Base-by-base conservation (phyloP, 2,797 vertebrate species). In the Siniperca scherzeri region DNA sequence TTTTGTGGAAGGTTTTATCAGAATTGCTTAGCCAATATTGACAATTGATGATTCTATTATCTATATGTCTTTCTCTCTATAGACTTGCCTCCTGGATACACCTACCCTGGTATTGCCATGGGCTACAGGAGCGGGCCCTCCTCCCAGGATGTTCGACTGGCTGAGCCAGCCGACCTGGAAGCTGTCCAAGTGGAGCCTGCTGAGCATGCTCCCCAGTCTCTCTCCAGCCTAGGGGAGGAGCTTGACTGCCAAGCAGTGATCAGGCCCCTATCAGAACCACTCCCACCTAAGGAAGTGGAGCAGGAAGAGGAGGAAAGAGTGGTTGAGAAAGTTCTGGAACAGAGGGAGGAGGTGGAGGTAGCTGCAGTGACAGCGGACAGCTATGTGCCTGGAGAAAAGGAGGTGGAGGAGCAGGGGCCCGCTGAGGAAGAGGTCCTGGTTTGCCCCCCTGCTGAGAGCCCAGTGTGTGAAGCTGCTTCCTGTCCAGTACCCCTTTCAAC, bases 51-150 rank as follows among this genome's bases (percentile, higher is more conserved):
- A 62, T 22, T 67, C 8, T 50, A 61, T 62, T 61, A 44, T 79
- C 33, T 83, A 38, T 77, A 12, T 84, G 57, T 80, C 36, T 92
- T 44, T 84, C 19, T 73, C 42, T 77, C 65, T 60, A 22, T 55
- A 99, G 98, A 98, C 84, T 90, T 98, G 87, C 97, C 97, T 84
- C 96, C 97, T 30, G 96, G 96, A 82, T 97, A 97, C 83, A 91
- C 94, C 71, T 97, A 97, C 86, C 96, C 97, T 1, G 84, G 93
- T 0, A 90, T 97, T 44, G 44, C 92, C 88, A 91, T 96, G 90
- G 96, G 95, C 88, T 98, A 97, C 94, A 94, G 96, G 46, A 93
- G 94, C 4, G 95, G 95, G 70, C 93, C 96, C 12, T 93, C 96
- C 71, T 91, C 96, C 70, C 94, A 95, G 74, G 94, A 95, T 12